phyloP scores from a whole-genome alignment of 2,113 vertebrate species.

The Sturnira hondurensis region DNA sequence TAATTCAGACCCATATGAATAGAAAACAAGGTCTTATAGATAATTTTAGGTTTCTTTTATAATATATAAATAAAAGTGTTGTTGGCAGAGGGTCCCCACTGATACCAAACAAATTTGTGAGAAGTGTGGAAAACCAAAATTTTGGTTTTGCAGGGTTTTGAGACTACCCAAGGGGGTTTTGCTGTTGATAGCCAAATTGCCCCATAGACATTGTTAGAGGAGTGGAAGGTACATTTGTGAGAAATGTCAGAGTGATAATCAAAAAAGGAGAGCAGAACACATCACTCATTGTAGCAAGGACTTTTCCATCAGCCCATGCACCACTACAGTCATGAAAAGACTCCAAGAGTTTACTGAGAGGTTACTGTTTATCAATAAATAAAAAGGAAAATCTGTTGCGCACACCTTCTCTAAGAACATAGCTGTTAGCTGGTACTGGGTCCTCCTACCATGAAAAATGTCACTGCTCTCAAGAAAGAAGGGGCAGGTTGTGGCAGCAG shows the following conservation, averaged over 20 bases:
- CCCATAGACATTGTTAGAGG: conserved; percentile 44
- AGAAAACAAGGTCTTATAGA: background rate
- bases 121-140: background rate
- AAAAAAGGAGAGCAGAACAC: background rate
- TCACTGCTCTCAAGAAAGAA: background rate
- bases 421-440: background rate
- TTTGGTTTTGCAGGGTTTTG: conserved; percentile 21
- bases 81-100: background rate
- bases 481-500: too few species aligned
- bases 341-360: conserved; percentile 41
- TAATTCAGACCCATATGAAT: background rate
- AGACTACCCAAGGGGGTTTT: background rate
- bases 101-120: background rate
- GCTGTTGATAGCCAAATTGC: background rate
- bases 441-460: background rate
- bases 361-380: background rate
- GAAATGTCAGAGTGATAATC: conserved; percentile 50
- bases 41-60: background rate
- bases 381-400: background rate
- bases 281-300: background rate
- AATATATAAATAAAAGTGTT: background rate
- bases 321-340: conserved; percentile 18
- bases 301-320: background rate
- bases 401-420: background rate
- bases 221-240: conserved; percentile 57